These are phyloP conservation scores for Pampusana beccarii DNA, from an alignment of 2,113 vertebrate species.

Conservation along the genomic window DNA sequence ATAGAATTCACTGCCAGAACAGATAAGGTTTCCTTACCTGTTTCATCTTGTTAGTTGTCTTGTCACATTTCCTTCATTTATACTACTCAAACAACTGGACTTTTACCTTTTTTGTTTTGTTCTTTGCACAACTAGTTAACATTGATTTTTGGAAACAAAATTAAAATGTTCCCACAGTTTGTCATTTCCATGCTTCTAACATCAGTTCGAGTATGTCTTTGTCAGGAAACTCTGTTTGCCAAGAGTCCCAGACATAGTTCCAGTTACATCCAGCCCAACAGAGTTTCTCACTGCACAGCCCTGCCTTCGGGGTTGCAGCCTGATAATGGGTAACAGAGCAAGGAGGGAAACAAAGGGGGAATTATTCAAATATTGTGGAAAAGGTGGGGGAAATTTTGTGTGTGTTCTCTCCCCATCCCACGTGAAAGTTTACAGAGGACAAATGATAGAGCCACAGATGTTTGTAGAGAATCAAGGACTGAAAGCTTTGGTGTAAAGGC, in stretches of 20 bases:
- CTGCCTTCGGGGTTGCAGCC: background rate
- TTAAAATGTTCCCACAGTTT: background rate
- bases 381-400: background rate
- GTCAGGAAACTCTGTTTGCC: background rate
- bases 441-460: background rate
- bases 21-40: background rate
- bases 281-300: background rate
- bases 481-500: background rate
- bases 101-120: background rate
- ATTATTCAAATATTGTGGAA: background rate
- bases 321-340: background rate
- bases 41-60: background rate
- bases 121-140: background rate
- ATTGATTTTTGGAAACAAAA: too few species aligned
- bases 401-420: background rate
- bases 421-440: background rate
- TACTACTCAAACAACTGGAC: background rate
- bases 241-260: background rate
- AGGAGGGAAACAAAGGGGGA: background rate
- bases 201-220: background rate
- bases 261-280: background rate
- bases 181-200: background rate
- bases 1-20: background rate
- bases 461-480: background rate
- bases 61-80: background rate